Percentiles rank a stretch among this genome's conserved stretches.
These are phyloP conservation scores for Drosophila phalerata DNA, from an alignment of 2,888 invertebrate genomes.

Conservation along the genomic window DNA sequence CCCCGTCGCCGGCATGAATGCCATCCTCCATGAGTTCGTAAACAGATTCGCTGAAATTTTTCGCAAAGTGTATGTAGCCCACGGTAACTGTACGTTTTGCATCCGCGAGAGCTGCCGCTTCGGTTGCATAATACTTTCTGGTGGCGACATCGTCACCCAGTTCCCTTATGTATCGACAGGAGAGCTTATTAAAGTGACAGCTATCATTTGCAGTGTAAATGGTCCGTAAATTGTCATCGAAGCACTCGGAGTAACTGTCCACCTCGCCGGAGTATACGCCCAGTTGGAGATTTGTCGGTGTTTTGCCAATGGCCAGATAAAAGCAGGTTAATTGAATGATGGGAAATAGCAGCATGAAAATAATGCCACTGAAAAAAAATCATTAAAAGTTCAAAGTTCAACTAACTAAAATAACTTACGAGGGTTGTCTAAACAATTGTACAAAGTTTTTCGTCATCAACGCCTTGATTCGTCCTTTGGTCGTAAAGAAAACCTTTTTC, in stretches of 20 bases:
- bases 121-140: constrained; percentile 83
- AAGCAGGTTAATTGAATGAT: constrained; percentile 92
- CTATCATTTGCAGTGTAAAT: constrained; percentile 84
- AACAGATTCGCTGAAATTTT: constrained; percentile 90
- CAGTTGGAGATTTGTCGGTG: constrained; percentile 90
- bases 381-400: constrained; percentile 42
- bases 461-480: constrained; percentile 87
- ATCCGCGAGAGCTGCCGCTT: constrained; percentile 86
- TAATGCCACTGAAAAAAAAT: constrained; percentile 88
- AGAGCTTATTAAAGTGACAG: constrained; percentile 87
- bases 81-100: constrained; percentile 87
- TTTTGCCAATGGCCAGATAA: constrained; percentile 92
- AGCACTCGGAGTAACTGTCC: constrained; percentile 85
- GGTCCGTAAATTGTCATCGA: constrained; percentile 83
- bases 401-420: constrained; percentile 86
- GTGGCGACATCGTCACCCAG: constrained; percentile 87
- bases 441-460: constrained; percentile 90
- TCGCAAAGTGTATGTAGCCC: constrained; percentile 89
- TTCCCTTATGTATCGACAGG: constrained; percentile 88
- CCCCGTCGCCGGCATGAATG: constrained; percentile 86
- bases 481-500: constrained; percentile 82
- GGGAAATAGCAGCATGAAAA: constrained; percentile 93
- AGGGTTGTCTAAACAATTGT: constrained; percentile 90
- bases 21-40: constrained; percentile 87
- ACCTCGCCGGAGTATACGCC: constrained; percentile 94